Evolutionary conservation across 1,140 invertebrate genomes (phyloP), one percentile per base, ranked within the genome.

Genomic region (Pogonomyrmex californicus): DNA sequence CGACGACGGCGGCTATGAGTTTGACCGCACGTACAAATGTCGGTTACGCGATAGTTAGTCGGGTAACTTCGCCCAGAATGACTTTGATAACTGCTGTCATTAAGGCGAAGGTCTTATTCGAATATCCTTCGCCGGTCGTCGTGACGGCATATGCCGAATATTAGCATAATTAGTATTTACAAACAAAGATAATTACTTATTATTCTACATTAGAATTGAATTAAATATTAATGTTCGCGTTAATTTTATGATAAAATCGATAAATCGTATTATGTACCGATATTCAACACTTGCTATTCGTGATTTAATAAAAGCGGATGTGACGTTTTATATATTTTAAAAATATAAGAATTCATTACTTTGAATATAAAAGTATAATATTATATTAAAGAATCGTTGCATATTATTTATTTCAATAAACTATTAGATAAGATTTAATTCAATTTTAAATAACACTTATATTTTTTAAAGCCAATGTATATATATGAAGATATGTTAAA

Each of bases 81-180:
- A 82, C 65, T 85, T 90, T 68, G 88, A 87, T 83, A 85, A 86
- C 81, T 75, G 70, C 62, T 70, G 44, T 88, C 62, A 66, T 75
- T 70, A 77, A 63, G 63, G 56, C 68, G 79, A 83, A 12, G 33
- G 38, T 60, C 79, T 73, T 83, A 82, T 73, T 82, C 38, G 66
- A 30, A 12, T 47, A 36, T 73, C 51, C 54, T 54, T 23, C 49
- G 47, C n/a, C 65, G 38, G 7, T 33, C 30, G 30, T 44, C n/a
- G 33, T 47, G 41, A 75, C 66, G 66, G 30, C 79, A 82, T 38
- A 36, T 83, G 68, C 33, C n/a, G 33, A 54, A 38, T 73, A 83
- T 83, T 83, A 49, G 41, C 60, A 30, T 73, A 73, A 73, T 73
- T 73, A 51, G 14, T 71, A 73, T 82, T 70, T 36, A 44, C 30